Evolutionary conservation across 2,888 invertebrate species (phyloP).

Genomic region (Platycnemis pennipes): DNA sequence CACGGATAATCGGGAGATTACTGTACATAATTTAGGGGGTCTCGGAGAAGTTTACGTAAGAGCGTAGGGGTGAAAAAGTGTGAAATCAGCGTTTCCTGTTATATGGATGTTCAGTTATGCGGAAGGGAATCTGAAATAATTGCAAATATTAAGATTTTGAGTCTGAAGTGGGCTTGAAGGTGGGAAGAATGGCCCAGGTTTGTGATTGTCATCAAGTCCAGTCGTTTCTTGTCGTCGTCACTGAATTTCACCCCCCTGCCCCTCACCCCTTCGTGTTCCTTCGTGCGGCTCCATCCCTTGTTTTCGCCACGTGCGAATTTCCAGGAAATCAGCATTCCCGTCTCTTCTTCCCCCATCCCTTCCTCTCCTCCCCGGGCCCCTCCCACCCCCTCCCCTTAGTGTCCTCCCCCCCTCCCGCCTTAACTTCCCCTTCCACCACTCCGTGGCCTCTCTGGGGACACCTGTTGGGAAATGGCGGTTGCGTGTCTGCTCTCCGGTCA

Average conservation of each 20-base stretch:
- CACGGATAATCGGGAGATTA: too few relatives aligned
- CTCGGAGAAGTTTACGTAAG: too few relatives aligned
- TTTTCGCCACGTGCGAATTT: not conserved
- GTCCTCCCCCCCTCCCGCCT: not conserved
- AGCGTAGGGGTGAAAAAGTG: too few relatives aligned
- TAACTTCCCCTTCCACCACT: not conserved
- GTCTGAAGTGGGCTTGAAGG: too few relatives aligned
- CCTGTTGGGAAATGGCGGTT: not conserved
- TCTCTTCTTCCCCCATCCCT: not conserved
- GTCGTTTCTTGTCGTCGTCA: not conserved
- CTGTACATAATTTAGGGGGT: too few relatives aligned
- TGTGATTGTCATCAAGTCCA: not conserved
- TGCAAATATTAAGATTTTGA: too few relatives aligned
- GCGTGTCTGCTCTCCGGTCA: not conserved
- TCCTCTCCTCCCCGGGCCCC: not conserved
- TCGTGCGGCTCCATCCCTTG: not conserved
- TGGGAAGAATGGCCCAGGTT: not conserved
- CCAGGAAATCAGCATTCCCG: not conserved
- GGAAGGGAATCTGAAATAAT: too few relatives aligned
- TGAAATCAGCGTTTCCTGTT: too few relatives aligned
- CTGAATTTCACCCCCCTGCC: not conserved
- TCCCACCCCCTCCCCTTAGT: not conserved
- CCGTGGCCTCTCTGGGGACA: not conserved
- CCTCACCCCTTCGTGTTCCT: too few relatives aligned
- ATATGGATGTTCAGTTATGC: too few relatives aligned